Base-by-base conservation (phyloP, 2,113 vertebrate genomes). In the Apodemus sylvaticus region DNA sequence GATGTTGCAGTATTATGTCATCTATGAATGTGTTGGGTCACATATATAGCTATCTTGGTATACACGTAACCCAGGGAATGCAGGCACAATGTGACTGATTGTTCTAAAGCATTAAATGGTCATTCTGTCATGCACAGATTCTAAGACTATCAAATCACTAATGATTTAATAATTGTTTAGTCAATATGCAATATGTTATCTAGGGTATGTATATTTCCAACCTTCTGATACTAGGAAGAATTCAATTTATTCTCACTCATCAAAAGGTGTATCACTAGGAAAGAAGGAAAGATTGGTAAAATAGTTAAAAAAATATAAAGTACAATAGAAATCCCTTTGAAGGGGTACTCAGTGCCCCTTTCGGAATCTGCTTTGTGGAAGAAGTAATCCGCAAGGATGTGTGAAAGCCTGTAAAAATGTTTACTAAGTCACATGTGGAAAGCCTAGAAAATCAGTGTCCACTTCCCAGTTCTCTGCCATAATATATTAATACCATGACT, bases 221-320 rank as follows among this genome's bases (percentile, higher is more conserved):
- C n/a, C 88, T 88, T 31, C 71, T 81, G 20, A 83, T 70, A 68
- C 7, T 51, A 48, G 19, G 4, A 93, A 66, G 6, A 64, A 26
- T 64, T 45, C 4, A 74, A 10, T 62, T 45, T 53, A 70, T 31
- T 77, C 9, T 26, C 77, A 71, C 58, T 24, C 14, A 51, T 77
- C 19, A 76, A 76, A 45, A 81, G 85, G 76, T 8, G 7, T 88
- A 71, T 36, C 51, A 79, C 12, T 19, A 85, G 6, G 60, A 86
- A 86, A 3, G 11, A 5, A 81, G 20, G 26, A 89, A 92, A 89
- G 12, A n/a, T 34, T 13, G 34, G 1, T 88, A 68, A 86, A 87
- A 87, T 86, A 81, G 19, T 92, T 51, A 48, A 95, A 93, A 95
- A 93, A 51, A 60, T 51, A 26, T 34, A 42, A 86, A n/a, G 7